Percentiles rank a stretch among this genome's conserved stretches.
Evolutionary conservation across 1,140 invertebrate species (phyloP).

Genomic region (Cherax destructor): DNA sequence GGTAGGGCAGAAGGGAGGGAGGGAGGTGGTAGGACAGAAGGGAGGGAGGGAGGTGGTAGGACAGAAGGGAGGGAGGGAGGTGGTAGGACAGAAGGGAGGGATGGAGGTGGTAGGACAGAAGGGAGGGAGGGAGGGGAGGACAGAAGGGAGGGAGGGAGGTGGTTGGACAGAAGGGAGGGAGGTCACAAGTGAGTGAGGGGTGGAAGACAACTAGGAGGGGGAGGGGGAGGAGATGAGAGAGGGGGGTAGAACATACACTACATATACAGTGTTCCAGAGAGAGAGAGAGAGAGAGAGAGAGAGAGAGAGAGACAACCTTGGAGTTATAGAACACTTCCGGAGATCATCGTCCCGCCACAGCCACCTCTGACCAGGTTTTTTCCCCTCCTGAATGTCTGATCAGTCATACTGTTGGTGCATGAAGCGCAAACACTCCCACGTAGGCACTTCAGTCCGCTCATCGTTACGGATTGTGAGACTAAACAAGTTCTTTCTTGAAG

Average conservation of each 20-base stretch:
- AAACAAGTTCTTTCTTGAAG: too few relatives aligned
- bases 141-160: too few relatives aligned
- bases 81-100: background rate
- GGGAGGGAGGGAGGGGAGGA: background rate
- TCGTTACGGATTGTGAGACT: too few relatives aligned
- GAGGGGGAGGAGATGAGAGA: background rate
- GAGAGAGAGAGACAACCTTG: slow-evolving; percentile 18
- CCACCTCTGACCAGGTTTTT: too few relatives aligned
- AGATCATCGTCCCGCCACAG: too few relatives aligned
- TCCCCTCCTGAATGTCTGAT: too few relatives aligned
- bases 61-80: background rate
- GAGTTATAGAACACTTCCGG: background rate
- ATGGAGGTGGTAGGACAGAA: too few relatives aligned
- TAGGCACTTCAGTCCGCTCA: too few relatives aligned
- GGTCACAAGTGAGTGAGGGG: background rate
- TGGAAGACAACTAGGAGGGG: background rate
- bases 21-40: background rate
- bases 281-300: slow-evolving; percentile 24
- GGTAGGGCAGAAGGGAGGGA: background rate
- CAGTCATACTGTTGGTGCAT: too few relatives aligned
- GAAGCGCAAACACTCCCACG: too few relatives aligned
- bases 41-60: background rate
- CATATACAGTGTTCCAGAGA: background rate
- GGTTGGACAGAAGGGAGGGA: background rate
- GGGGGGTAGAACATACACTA: background rate